Evolutionary conservation across 2,888 invertebrate species (phyloP).

Genomic region (Hemithea aestivaria): DNA sequence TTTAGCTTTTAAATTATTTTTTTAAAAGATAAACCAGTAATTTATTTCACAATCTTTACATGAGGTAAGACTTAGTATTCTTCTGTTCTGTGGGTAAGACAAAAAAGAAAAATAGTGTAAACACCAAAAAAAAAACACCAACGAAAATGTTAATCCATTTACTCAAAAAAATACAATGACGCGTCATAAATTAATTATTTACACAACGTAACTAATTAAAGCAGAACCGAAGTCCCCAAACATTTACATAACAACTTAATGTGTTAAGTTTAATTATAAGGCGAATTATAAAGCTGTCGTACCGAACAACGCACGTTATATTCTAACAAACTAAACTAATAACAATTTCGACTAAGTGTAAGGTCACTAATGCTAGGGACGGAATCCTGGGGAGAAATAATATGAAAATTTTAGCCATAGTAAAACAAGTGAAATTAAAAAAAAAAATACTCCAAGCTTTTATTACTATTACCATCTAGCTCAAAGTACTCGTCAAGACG

Average conservation of each 20-base stretch:
- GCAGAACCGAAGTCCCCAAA: conserved; percentile 66
- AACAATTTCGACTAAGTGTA: conserved; percentile 13
- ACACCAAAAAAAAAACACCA: conserved; percentile 26
- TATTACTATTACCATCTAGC: too few relatives aligned
- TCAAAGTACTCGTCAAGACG: too few relatives aligned
- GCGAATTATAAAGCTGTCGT: conserved; percentile 48
- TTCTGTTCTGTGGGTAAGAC: too few relatives aligned
- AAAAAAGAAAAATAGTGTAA: too few relatives aligned
- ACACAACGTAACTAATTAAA: conserved; percentile 65
- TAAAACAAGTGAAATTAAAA: too few relatives aligned
- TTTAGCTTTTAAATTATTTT: too few relatives aligned
- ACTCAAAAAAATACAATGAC: conserved; percentile 48
- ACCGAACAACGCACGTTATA: conserved; percentile 39
- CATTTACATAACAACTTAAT: conserved; percentile 44
- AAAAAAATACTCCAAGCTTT: too few relatives aligned
- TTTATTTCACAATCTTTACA: too few relatives aligned
- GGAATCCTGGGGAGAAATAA: too few relatives aligned
- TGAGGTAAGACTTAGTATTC: too few relatives aligned
- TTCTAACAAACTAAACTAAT: conserved; percentile 25
- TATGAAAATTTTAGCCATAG: too few relatives aligned
- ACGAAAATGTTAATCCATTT: conserved; percentile 57
- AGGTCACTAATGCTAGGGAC: conserved; percentile 1
- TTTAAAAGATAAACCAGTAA: too few relatives aligned
- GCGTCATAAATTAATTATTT: conserved; percentile 68
- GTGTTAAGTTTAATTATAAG: conserved; percentile 34